Evolutionary conservation across 2,888 invertebrate genomes (phyloP).

Genomic region (Siphlonurus alternatus): DNA sequence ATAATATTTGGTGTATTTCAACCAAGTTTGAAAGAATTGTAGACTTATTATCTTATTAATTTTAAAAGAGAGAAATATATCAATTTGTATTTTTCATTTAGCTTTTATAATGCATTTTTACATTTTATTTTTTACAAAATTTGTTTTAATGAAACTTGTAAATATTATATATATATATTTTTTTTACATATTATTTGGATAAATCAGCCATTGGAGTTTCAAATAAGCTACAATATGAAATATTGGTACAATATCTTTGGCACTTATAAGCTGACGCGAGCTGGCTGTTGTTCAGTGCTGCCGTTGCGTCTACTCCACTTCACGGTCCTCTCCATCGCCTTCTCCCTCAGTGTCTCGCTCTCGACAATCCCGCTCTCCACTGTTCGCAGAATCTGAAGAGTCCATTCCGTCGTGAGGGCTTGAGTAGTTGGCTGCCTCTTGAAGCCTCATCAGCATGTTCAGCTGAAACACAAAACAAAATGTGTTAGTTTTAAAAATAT

Average conservation of each 20-base stretch:
- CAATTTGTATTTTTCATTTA: neutral
- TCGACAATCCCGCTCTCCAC: neutral
- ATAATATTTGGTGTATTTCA: neutral
- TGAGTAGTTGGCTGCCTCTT: conserved; percentile 87
- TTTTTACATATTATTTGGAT: neutral
- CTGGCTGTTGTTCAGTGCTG: neutral
- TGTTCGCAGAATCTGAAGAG: neutral
- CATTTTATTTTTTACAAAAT: too few relatives aligned
- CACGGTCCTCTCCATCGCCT: neutral
- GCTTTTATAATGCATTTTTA: too few relatives aligned
- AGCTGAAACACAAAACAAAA: conserved; percentile 36
- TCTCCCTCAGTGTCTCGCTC: neutral
- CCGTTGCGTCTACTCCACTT: neutral
- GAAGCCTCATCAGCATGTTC: conserved; percentile 89
- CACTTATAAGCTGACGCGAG: neutral
- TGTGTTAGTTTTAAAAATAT: too few relatives aligned
- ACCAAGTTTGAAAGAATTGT: neutral
- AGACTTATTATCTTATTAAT: neutral
- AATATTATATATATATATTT: neutral
- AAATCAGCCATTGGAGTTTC: neutral
- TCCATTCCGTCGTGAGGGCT: neutral
- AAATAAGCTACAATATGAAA: neutral
- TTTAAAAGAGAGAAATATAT: neutral
- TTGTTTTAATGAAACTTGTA: too few relatives aligned
- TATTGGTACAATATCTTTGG: neutral